A percentile compares a stretch with the other conserved stretches of the same genome.
These are phyloP conservation scores for Gymnogyps californianus DNA, from an alignment of 2,113 vertebrate species.

Conservation along the genomic window DNA sequence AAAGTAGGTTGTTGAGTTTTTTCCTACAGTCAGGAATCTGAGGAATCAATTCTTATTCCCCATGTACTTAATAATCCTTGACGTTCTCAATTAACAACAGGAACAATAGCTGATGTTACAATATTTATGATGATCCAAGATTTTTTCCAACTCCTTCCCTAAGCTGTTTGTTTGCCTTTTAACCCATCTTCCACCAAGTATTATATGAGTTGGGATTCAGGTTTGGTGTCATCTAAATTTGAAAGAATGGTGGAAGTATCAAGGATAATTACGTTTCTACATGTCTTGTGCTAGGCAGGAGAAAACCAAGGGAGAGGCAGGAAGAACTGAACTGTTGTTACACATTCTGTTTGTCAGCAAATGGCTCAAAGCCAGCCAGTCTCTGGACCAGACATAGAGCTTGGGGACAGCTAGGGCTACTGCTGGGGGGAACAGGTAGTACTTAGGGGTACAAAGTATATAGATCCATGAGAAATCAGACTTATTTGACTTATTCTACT, in stretches of 20 bases:
- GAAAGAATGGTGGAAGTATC: not conserved
- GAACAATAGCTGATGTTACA: slow-evolving; percentile 11
- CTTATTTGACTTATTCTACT: not conserved
- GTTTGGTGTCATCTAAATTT: not conserved
- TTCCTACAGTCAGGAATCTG: not conserved
- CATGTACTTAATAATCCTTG: not conserved
- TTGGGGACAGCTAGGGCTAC: not conserved
- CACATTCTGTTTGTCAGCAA: not conserved
- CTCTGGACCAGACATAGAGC: not conserved
- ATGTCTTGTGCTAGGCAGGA: not conserved
- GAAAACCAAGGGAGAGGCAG: not conserved
- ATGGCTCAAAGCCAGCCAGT: not conserved
- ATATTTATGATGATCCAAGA: not conserved
- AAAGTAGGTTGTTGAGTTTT: not conserved
- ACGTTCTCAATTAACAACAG: slow-evolving; percentile 8
- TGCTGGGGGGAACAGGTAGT: not conserved
- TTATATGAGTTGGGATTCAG: not conserved
- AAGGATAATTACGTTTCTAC: not conserved
- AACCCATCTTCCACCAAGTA: not conserved
- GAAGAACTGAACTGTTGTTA: rapidly evolving
- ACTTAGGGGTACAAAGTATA: not conserved
- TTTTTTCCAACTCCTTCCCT: not conserved
- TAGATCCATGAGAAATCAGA: not conserved
- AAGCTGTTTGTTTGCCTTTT: not conserved
- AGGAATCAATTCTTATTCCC: slow-evolving; percentile 45